Base-by-base conservation (phyloP, 2,797 vertebrate species). In the Cynopterus sphinx region DNA sequence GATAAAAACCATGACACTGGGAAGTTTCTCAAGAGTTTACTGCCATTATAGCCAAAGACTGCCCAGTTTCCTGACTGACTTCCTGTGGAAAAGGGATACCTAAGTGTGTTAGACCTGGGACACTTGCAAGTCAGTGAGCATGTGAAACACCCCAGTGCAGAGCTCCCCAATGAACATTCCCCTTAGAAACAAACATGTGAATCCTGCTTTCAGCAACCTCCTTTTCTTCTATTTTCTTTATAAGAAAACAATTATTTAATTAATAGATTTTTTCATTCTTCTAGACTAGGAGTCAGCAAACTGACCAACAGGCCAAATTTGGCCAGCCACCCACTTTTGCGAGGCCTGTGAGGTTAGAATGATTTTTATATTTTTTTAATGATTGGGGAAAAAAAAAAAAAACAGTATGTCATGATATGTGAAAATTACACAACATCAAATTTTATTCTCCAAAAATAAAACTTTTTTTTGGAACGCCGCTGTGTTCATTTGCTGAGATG, bases 361-460 rank as follows among this genome's bases (percentile, higher is more conserved):
- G 51, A 61, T 70, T 43, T 91, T 59, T 46, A 43, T 15, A 10
- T 24, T 53, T 71, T 55, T 67, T 39, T 85, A 93, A 86, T 28
- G 31, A 53, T 9, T 46, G 21, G 49, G 10, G 3, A 31, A 75
- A 5, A 31, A 75, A 5, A 31, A 75, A 79, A 41, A 78, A 21
- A 57, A 43, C 28, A 36, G 0, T 90, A 84, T 74, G 59, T 87
- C n/a, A 67, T 51, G 55, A 68, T n/a, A 61, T 0, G 11, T 51
- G n/a, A 94, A 70, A 91, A 81, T 68, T 55, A 95, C 46, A 90
- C 26, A 26, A 78, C 87, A 74, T 75, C 59, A 51, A 71, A 57
- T 31, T 55, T 88, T 63, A 70, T 24, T 68, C 49, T 94, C 43
- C 24, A 79, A 79, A 93, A 53, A 51, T 41, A 82, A 77, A 86